phyloP scores from a whole-genome alignment of 2,113 vertebrate species.

The Scolopax mira region DNA sequence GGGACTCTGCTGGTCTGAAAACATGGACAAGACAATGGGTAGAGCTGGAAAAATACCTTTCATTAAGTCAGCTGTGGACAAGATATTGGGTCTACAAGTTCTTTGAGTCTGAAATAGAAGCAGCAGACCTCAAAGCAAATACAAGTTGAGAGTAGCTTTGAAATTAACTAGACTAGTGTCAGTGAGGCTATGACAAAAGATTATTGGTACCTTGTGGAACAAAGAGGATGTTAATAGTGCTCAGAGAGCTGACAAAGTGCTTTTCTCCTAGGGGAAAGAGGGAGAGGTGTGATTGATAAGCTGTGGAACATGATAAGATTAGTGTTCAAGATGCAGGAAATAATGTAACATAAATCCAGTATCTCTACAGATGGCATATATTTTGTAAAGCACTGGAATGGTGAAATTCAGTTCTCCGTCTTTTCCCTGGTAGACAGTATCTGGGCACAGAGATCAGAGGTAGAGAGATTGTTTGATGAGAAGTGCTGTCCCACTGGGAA shows the following conservation, averaged over 20 bases:
- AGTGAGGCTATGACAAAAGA: neutral
- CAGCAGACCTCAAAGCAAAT: neutral
- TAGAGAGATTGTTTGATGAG: neutral
- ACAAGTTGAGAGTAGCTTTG: neutral
- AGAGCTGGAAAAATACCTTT: neutral
- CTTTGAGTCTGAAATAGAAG: neutral
- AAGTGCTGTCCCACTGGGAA: neutral
- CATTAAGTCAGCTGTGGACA: neutral
- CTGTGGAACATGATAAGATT: neutral
- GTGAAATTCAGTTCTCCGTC: neutral
- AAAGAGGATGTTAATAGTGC: neutral
- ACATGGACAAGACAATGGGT: neutral
- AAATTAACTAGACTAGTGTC: neutral
- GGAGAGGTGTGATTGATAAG: neutral
- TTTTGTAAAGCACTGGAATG: neutral
- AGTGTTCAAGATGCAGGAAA: neutral
- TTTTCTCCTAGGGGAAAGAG: neutral
- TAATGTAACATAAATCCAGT: neutral
- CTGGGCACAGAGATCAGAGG: neutral
- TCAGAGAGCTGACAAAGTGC: neutral
- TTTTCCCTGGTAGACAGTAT: neutral
- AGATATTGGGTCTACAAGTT: neutral
- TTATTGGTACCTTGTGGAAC: neutral
- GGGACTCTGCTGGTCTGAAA: neutral
- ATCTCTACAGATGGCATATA: neutral